phyloP scores from a whole-genome alignment of 2,113 vertebrate genomes.

The Verasper variegatus region DNA sequence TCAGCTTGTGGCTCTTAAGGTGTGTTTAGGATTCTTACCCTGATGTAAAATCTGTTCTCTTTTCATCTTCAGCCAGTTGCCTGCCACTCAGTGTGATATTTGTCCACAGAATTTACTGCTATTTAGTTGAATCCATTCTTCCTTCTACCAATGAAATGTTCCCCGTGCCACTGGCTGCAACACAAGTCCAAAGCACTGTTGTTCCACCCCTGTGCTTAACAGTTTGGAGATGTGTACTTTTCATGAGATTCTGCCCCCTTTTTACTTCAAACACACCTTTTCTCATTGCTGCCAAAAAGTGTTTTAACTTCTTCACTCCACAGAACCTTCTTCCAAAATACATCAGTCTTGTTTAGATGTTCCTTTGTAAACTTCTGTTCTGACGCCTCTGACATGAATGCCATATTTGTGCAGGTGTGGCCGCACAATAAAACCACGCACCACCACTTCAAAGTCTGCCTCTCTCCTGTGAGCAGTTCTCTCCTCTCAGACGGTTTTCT shows the following conservation, averaged over 20 bases:
- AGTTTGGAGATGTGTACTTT: too few species aligned
- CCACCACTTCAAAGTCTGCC: neutral
- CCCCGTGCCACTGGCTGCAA: neutral
- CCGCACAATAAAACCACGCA: neutral
- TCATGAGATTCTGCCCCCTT: too few species aligned
- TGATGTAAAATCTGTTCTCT: too few species aligned
- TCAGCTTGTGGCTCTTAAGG: too few species aligned
- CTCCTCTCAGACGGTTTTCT: neutral
- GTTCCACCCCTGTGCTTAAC: too few species aligned
- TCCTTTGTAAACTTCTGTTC: neutral
- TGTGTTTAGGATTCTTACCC: too few species aligned
- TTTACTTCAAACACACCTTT: neutral
- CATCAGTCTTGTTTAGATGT: neutral
- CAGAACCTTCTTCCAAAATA: neutral
- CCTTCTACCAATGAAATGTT: neutral
- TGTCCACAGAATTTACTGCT: neutral
- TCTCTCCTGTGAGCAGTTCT: too few species aligned
- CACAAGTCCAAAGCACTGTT: too few species aligned
- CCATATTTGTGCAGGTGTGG: neutral
- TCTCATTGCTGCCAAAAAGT: neutral
- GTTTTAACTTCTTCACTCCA: neutral
- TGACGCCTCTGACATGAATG: neutral
- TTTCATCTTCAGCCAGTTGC: too few species aligned
- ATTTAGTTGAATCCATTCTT: neutral
- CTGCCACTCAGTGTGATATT: too few species aligned